Percentiles rank a stretch among this genome's conserved stretches.
Evolutionary conservation across 2,888 invertebrate genomes (phyloP).

Genomic region (Keiferia lycopersicella): DNA sequence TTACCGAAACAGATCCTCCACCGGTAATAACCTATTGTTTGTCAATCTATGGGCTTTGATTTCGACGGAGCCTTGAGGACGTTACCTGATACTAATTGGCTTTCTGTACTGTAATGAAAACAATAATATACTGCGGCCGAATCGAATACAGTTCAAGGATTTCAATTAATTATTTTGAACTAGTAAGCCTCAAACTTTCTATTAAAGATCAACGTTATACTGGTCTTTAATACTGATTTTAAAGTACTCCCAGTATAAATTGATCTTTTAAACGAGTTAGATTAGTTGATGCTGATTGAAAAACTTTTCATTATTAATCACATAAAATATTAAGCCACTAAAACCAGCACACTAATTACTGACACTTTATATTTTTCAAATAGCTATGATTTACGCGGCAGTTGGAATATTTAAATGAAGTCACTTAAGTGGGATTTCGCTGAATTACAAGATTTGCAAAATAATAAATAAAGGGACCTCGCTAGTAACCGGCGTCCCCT

Average conservation of each 20-base stretch:
- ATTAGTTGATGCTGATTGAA: too few species aligned
- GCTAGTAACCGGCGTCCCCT: constrained; percentile 6
- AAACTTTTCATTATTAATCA: too few species aligned
- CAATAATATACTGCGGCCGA: background rate
- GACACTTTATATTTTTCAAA: too few species aligned
- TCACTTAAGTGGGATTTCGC: constrained; percentile 48
- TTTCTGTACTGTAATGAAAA: background rate
- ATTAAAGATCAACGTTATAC: too few species aligned
- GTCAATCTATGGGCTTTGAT: constrained; percentile 17
- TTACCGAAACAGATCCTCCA: constrained; percentile 10
- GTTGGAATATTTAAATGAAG: constrained; percentile 38
- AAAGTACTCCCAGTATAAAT: too few species aligned
- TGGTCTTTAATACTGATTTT: too few species aligned
- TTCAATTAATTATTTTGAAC: too few species aligned
- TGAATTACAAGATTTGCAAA: constrained; percentile 59
- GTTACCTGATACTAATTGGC: constrained; percentile 16
- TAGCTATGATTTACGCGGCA: constrained; percentile 21
- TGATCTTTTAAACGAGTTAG: too few species aligned
- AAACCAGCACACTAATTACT: too few species aligned
- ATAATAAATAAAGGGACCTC: constrained; percentile 53
- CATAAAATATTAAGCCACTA: too few species aligned
- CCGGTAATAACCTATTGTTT: constrained; percentile 11
- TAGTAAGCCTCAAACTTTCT: too few species aligned
- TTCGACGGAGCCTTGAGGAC: constrained; percentile 3
- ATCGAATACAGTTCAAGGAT: too few species aligned